Evolutionary conservation across 2,113 vertebrate genomes (phyloP).

Genomic region (Willisornis vidua): DNA sequence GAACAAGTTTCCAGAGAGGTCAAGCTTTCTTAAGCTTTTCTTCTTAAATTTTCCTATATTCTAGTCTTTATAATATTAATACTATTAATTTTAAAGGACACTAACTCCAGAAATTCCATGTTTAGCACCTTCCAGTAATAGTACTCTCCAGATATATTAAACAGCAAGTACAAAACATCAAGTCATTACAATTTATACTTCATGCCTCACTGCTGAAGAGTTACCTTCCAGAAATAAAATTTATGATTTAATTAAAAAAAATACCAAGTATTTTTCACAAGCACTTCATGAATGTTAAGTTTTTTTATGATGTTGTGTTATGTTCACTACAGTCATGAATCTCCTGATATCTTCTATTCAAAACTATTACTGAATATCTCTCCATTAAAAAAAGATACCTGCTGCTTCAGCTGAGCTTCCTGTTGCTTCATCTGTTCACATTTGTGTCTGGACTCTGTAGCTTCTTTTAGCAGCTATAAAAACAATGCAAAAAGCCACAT

Average conservation of each 20-base stretch:
- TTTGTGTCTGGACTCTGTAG: constrained; percentile 93
- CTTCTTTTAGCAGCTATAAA: constrained; percentile 91
- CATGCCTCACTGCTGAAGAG: neutral
- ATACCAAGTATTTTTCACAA: neutral
- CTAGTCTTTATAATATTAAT: neutral
- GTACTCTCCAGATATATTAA: neutral
- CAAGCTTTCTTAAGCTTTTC: neutral
- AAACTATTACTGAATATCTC: neutral
- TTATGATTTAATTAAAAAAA: neutral
- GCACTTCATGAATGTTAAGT: neutral
- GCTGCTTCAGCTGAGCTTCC: constrained; percentile 94
- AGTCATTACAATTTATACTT: neutral
- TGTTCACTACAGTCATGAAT: neutral
- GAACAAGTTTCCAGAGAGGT: neutral
- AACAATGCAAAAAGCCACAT: neutral
- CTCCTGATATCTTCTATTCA: neutral
- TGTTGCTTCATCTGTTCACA: constrained; percentile 98
- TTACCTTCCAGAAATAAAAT: neutral
- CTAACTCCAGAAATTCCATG: neutral
- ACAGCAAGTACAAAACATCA: neutral
- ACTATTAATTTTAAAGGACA: neutral
- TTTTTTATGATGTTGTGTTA: neutral
- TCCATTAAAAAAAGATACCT: constrained; percentile 73
- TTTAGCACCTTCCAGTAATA: neutral
- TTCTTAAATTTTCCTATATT: neutral